Evolutionary conservation across 2,888 invertebrate species (phyloP).

Genomic region (Ophioninae sp.): DNA sequence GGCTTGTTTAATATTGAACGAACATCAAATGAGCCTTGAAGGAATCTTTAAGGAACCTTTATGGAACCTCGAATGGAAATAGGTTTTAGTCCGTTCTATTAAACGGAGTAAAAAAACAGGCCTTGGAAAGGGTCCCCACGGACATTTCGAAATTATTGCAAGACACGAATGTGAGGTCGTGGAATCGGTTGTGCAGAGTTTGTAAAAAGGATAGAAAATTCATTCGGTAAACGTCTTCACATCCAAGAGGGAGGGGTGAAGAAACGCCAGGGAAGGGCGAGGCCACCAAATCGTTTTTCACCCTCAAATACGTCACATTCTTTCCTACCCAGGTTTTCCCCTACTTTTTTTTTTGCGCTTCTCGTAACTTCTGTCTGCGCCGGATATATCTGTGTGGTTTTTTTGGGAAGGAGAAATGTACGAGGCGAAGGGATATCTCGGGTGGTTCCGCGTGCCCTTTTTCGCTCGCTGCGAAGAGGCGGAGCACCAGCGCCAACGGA

Average conservation of each 20-base stretch:
- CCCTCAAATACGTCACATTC: slow-evolving; percentile 44
- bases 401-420: slow-evolving; percentile 38
- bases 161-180: not conserved
- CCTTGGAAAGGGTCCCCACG: too few species aligned
- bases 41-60: too few species aligned
- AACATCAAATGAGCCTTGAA: too few species aligned
- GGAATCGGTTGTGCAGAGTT: slow-evolving; percentile 1
- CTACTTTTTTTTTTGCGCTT: not conserved
- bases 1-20: too few species aligned
- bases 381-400: slow-evolving; percentile 33
- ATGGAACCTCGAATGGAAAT: too few species aligned
- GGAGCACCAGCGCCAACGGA: slow-evolving; percentile 64
- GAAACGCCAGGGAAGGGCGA: slow-evolving; percentile 18
- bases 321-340: slow-evolving; percentile 11
- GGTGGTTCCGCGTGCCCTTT: slow-evolving; percentile 42
- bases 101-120: too few species aligned
- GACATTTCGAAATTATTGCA: too few species aligned
- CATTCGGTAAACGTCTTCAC: slow-evolving; percentile 35
- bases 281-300: slow-evolving; percentile 35
- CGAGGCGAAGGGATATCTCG: slow-evolving; percentile 59
- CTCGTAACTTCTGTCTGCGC: not conserved
- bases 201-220: slow-evolving; percentile 41
- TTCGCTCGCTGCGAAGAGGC: slow-evolving; percentile 54
- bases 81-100: too few species aligned
- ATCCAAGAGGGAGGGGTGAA: slow-evolving; percentile 9